These are phyloP conservation scores for Engraulis encrasicolus DNA, from an alignment of 2,113 vertebrate species.

Conservation along the genomic window DNA sequence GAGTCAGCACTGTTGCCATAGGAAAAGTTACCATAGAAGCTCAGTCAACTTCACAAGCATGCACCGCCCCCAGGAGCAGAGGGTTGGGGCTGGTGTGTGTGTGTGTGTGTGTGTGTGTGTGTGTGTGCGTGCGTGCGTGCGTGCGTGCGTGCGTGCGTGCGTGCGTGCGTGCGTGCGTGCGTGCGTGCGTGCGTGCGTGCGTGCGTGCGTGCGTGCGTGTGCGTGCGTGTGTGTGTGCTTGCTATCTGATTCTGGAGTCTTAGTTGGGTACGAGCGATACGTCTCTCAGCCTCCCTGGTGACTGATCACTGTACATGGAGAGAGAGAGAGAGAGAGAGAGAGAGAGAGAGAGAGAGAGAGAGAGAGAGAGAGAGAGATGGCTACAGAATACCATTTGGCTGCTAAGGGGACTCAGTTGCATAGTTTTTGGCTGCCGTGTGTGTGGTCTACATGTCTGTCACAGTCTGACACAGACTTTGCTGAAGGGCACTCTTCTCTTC, in stretches of 20 bases:
- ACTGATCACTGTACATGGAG: not conserved
- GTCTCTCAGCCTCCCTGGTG: not conserved
- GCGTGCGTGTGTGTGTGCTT: not conserved
- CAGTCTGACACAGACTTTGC: too few species aligned
- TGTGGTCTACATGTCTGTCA: too few species aligned
- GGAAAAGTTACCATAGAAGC: constrained; percentile 53
- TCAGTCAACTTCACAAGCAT: constrained; percentile 17
- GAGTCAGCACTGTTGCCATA: constrained; percentile 49
- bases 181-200: too few species aligned
- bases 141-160: too few species aligned
- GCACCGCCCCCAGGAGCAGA: not conserved
- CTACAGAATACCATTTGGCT: not conserved
- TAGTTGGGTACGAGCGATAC: not conserved
- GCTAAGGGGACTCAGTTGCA: not conserved
- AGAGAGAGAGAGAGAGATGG: not conserved
- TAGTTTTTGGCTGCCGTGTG: not conserved
- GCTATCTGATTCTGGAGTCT: not conserved
- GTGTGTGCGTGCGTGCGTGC: too few species aligned
- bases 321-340: not conserved
- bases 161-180: too few species aligned
- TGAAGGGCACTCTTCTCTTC: too few species aligned
- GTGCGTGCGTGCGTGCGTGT: too few species aligned
- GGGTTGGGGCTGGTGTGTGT: not conserved
- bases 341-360: not conserved
- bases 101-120: too few species aligned